Base-by-base conservation (phyloP, 2,113 vertebrate genomes). In the Psilopogon haemacephalus region DNA sequence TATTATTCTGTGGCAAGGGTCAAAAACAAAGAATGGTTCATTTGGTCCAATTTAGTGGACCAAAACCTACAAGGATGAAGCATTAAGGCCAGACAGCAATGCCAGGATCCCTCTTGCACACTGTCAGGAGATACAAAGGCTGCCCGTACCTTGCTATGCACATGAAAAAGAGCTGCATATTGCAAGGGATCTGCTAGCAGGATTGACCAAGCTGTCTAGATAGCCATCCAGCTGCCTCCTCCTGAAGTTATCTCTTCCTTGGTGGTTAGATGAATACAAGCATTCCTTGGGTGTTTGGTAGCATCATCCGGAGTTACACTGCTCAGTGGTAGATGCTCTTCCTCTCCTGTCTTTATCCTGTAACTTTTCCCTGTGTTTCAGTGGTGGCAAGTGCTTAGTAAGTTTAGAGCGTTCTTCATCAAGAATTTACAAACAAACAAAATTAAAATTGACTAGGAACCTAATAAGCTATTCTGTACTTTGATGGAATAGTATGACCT, bases 41-140 rank as follows among this genome's bases (percentile, higher is more conserved):
- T 18, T 58, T 0, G 0, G 15, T 60, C 6, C 1, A 1, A 18
- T 48, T 59, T 40, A n/a, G 35, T 15, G 30, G n/a, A 82, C 9
- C 3, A 5, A 71, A 71, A 5, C 24, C 4, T 52, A 60, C 1
- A 9, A 59, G 15, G 14, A 46, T 18, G 32, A 20, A 8, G 24
- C 7, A 27, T 5, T 3, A 68, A 5, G 21, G 20, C 1, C 30
- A n/a, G 28, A 3, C 1, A 9, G 46, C 12, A 67, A n/a, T 10
- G 46, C 6, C 67, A 60, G 12, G 4, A 60, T 11, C n/a, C 20
- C 4, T 33, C 37, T 33, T 56, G 38, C 20, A 55, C 4, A 7
- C 5, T 27, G 9, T 38, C 35, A 50, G 59, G 28, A 76, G 12
- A 12, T 73, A 35, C 11, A 85, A 28, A 46, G 30, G 30, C 64